These are phyloP conservation scores for Ceriagrion tenellum DNA, from an alignment of 2,888 invertebrate species.

Conservation along the genomic window DNA sequence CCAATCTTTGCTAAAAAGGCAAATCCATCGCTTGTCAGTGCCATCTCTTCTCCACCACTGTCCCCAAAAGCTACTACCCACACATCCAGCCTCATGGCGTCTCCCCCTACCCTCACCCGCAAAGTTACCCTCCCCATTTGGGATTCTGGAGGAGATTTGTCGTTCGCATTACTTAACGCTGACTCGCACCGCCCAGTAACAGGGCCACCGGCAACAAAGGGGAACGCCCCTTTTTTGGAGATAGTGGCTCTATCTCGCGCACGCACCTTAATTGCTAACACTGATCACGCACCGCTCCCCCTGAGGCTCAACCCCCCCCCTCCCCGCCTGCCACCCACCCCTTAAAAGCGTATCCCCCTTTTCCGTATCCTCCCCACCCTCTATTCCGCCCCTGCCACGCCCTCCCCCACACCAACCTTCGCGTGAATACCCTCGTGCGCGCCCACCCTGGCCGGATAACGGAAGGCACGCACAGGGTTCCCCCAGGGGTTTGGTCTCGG, in stretches of 20 bases:
- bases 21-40: not conserved
- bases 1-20: not conserved
- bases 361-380: not conserved
- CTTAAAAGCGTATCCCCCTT: not conserved
- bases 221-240: not conserved
- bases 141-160: constrained; percentile 66
- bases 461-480: constrained; percentile 35
- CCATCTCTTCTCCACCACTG: not conserved
- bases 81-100: too few relatives aligned
- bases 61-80: too few relatives aligned
- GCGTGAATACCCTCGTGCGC: not conserved
- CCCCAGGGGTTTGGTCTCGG: not conserved
- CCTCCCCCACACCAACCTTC: not conserved
- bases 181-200: not conserved
- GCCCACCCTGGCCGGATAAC: not conserved
- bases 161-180: constrained; percentile 62
- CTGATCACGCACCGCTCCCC: constrained; percentile 57
- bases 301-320: not conserved
- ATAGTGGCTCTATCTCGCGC: constrained; percentile 45
- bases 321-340: not conserved
- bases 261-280: constrained; percentile 55
- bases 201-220: not conserved
- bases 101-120: not conserved
- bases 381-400: not conserved
- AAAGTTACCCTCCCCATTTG: not conserved